Base-by-base conservation (phyloP, 2,113 vertebrate species). In the Tapirus terrestris region DNA sequence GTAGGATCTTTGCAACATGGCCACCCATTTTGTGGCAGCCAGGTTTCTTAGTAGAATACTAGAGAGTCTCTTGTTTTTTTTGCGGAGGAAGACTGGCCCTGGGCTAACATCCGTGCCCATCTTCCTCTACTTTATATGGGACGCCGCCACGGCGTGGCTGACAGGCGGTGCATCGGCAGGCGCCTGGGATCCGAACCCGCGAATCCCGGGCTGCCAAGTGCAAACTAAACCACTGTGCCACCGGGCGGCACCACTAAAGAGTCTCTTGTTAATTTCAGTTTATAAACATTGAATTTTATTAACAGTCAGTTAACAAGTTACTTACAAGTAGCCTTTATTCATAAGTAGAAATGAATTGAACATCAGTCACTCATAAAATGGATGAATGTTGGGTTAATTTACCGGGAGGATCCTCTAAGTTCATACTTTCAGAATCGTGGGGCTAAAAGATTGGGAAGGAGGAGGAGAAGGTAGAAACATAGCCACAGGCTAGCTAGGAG, bases 271-370 rank as follows among this genome's bases (percentile, higher is more conserved):
- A 88, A 63, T 67, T 93, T 88, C 73, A 73, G 56, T 84, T 96
- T 23, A 36, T 75, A 92, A 89, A 95, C 14, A 45, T 11, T 13
- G 10, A 83, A 60, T 88, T 86, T 84, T 92, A 27, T 84, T 65
- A 82, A 36, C 36, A 83, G 39, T 56, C 51, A 60, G 23, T 82
- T 92, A 80, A 77, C 33, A 83, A 75, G 20, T 88, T 89, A 39
- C 65, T 89, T 60, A 11, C 5, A 79, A 43, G 33, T 73, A 84
- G 36, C 39, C 31, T 70, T 93, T 90, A 51, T 51, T 95, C 51
- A 67, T 53, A 88, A 80, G 81, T 53, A 91, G 85, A 75, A 91
- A 88, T 91, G 48, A 80, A 92, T 43, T 88, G 61, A 84, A 65
- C 4, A 53, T 83, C 31, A 60, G 20, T 89, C 43, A 76, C 43